Base-by-base conservation (phyloP, 1,140 invertebrate genomes). In the Nebria ingens region DNA sequence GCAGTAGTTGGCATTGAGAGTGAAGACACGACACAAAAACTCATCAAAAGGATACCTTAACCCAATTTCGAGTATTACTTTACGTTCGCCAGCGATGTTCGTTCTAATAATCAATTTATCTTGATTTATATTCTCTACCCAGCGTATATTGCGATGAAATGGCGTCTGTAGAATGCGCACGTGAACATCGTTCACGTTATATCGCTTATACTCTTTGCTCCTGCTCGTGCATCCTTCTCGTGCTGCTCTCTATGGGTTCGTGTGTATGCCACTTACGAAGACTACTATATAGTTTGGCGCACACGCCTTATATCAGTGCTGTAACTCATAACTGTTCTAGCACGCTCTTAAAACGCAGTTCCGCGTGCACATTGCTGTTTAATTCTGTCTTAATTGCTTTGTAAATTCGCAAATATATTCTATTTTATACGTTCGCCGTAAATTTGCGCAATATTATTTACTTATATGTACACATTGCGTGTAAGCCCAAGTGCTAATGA, bases 21-120 rank as follows among this genome's bases (percentile, higher is more conserved):
- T 11, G 40, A 17, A 17, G 15, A 12, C 3, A 17, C 15, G 17
- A 12, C 40, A 17, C 40, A 45, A 45, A 45, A 45, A 45, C 15
- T 11, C 15, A 45, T 45, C 40, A 12, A 45, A 45, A 45, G 6
- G 40, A 45, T 45, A 45, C 40, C 40, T 45, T 45, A 45, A 45
- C 40, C 40, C 17, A 45, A 45, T 45, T 45, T 45, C 40, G 17
- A 9, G 40, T 45, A 45, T 45, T 45, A 45, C 40, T 45, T 45
- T 45, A 45, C 40, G 40, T 45, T 45, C 40, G 40, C 40, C 9
- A 45, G 40, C 40, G 40, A 45, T 45, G 40, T 45, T 45, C 40
- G 40, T 45, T 45, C 40, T 45, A 45, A 45, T 45, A 45, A 45
- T 45, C 40, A 45, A 45, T 45, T 45, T 45, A 45, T 45, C 40